Evolutionary conservation across 2,113 vertebrate genomes (phyloP).

Genomic region (Sigmodon hispidus): DNA sequence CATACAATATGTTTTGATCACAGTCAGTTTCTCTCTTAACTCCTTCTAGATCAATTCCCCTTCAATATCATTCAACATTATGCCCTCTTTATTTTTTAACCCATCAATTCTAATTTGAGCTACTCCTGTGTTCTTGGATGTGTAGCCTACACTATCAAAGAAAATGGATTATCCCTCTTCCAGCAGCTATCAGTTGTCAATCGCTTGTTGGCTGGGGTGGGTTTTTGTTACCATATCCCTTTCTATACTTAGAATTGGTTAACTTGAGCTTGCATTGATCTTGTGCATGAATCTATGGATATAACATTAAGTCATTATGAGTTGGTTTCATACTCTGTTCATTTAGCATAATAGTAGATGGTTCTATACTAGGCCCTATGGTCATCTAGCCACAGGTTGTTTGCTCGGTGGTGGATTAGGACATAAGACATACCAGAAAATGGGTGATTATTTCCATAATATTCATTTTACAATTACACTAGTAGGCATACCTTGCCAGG

Average conservation of each 20-base stretch:
- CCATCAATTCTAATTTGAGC: neutral
- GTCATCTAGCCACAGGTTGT: neutral
- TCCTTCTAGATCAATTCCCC: neutral
- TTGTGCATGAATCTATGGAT: neutral
- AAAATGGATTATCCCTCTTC: neutral
- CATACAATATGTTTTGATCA: neutral
- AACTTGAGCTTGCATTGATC: neutral
- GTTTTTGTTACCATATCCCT: neutral
- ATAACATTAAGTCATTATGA: neutral
- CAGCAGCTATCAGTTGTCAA: neutral
- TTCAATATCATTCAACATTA: neutral
- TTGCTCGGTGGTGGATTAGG: neutral
- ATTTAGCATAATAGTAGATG: neutral
- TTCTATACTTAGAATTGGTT: neutral
- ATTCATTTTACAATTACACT: neutral
- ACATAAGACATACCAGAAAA: neutral
- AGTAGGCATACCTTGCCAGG: no score
- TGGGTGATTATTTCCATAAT: neutral
- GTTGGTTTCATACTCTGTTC: neutral
- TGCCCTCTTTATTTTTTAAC: neutral
- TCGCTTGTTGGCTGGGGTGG: neutral
- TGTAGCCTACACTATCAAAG: neutral
- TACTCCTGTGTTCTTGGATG: neutral
- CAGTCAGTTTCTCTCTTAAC: neutral
- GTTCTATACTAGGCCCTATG: neutral